Percentiles rank a stretch among this genome's conserved stretches.
Evolutionary conservation across 2,797 vertebrate species (phyloP).

Genomic region (Sebastes alutus): DNA sequence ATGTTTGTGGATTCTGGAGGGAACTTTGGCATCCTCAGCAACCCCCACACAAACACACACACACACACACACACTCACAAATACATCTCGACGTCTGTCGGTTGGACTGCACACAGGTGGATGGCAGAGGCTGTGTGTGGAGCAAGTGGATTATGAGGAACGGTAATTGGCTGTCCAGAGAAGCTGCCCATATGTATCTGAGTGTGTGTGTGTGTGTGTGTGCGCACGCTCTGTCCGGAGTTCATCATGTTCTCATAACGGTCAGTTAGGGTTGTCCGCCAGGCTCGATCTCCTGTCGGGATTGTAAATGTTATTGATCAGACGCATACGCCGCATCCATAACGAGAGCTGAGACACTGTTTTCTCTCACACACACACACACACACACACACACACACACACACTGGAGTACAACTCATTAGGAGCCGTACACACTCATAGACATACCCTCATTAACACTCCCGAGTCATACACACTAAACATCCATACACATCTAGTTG

Average conservation of each 20-base stretch:
- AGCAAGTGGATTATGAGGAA: constrained; percentile 78
- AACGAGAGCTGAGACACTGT: constrained; percentile 69
- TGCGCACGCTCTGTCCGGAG: constrained; percentile 54
- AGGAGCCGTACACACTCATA: constrained; percentile 73
- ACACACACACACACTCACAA: constrained; percentile 29
- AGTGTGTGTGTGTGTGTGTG: constrained; percentile 28
- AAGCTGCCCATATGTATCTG: constrained; percentile 55
- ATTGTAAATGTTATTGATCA: constrained; percentile 84
- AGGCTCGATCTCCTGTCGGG: constrained; percentile 76
- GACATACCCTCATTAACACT: constrained; percentile 75
- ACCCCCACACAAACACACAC: constrained; percentile 19
- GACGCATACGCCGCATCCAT: constrained; percentile 70
- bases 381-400: constrained; percentile 47
- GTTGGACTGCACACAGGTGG: constrained; percentile 61
- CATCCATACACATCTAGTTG: constrained; percentile 68
- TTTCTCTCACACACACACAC: constrained; percentile 23
- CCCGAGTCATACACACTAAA: constrained; percentile 69
- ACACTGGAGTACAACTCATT: constrained; percentile 61
- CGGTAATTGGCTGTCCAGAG: constrained; percentile 81
- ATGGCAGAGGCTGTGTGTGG: constrained; percentile 60
- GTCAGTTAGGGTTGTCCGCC: constrained; percentile 76
- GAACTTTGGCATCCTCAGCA: constrained; percentile 50
- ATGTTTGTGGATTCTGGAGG: constrained; percentile 47
- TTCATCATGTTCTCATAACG: constrained; percentile 82
- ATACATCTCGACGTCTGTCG: constrained; percentile 41